Evolutionary conservation across 2,797 vertebrate species (phyloP), one percentile per base, ranked within the genome.

Genomic region (Morus bassanus): DNA sequence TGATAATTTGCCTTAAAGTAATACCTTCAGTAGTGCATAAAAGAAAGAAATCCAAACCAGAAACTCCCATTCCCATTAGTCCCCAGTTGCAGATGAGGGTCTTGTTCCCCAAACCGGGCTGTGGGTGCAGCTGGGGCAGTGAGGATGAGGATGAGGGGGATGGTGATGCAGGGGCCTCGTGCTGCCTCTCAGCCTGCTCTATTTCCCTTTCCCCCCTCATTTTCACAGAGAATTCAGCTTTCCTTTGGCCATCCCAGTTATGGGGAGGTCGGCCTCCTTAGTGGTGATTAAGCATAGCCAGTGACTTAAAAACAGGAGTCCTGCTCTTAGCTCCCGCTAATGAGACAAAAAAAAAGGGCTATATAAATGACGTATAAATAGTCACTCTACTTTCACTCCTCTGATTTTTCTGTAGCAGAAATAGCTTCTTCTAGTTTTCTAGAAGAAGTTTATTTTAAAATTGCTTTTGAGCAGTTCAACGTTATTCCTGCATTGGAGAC

Each of bases 361-460:
- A 12, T 28, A 51, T 69, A 83, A 79, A 50, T 61, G 37, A 45
- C 19, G 12, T 56, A 37, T 28, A 72, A 83, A 35, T 18, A 21
- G 11, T 25, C 24, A 53, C 25, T 27, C 59, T 27, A 60, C 59
- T 37, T 37, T 60, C 24, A 25, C 23, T 25, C 56, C 56, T 57
- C 39, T 18, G 6, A 39, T 86, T 63, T 93, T 94, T 85, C 50
- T 88, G 13, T 48, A 60, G 56, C 45, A 90, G 69, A 68, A 92
- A 85, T 59, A 50, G 8, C 76, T 25, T 84, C 12, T 23, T 24
- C 14, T 63, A 18, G 35, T 51, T 92, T 84, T 91, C 41, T 70
- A 75, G 35, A 18, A 69, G 14, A 56, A 39, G 22, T 28, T 89
- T 68, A 65, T 89, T 94, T 95, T 57, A 50, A 72, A 93, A 86